Conservation (phyloP, 2,888 invertebrate genomes). For the Baronia brevicornis region DNA sequence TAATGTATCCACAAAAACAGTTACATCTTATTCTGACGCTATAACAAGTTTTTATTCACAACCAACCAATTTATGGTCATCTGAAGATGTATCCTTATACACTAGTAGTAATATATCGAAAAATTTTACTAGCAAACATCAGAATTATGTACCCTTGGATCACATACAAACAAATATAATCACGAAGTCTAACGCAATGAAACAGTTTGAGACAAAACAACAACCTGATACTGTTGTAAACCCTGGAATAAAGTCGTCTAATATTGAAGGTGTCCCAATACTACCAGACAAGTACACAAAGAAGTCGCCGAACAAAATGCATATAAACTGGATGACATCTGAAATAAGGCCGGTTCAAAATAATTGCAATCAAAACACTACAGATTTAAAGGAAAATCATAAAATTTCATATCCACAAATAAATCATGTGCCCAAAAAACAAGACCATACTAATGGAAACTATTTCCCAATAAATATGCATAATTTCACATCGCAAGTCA, state of each 20-base stretch:
- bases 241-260: constrained; percentile 37
- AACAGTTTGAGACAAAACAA: constrained; percentile 49
- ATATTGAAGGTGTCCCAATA: constrained; percentile 35
- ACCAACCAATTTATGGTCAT: constrained; percentile 56
- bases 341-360: constrained; percentile 61
- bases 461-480: constrained; percentile 65
- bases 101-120: constrained; percentile 49
- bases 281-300: constrained; percentile 58
- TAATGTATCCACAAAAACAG: constrained; percentile 38
- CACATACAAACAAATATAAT: constrained; percentile 35
- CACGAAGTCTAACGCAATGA: constrained; percentile 35
- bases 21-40: constrained; percentile 52
- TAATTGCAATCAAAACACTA: constrained; percentile 40
- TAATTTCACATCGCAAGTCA: constrained; percentile 50
- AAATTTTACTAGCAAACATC: constrained; percentile 42
- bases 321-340: constrained; percentile 72
- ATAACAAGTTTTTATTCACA: constrained; percentile 64
- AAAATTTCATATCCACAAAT: constrained; percentile 44
- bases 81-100: constrained; percentile 64
- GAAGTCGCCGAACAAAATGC: constrained; percentile 65
- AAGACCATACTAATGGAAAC: constrained; percentile 49
- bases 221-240: constrained; percentile 31
- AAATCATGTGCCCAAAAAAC: constrained; percentile 43
- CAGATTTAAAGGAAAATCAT: constrained; percentile 43
- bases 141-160: constrained; percentile 47